Percentiles rank a stretch among this genome's conserved stretches.
These are phyloP conservation scores for Tachycineta bicolor DNA, from an alignment of 2,113 vertebrate genomes.

Conservation along the genomic window DNA sequence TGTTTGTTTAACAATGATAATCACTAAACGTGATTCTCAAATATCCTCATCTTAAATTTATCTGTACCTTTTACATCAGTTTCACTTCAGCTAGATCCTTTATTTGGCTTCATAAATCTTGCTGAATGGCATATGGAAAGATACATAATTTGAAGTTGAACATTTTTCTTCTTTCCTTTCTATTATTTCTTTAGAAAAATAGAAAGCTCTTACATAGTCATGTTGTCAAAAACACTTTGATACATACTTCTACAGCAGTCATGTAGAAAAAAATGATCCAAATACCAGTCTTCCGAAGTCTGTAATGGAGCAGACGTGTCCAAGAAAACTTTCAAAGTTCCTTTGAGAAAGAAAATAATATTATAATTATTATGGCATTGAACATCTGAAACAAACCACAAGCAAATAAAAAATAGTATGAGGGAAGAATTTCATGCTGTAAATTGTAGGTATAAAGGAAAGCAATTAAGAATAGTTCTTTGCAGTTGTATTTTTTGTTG, in stretches of 20 bases:
- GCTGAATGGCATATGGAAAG: not conserved
- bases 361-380: not conserved
- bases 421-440: not conserved
- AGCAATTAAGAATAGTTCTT: not conserved
- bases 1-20: not conserved
- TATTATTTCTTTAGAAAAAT: not conserved
- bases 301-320: not conserved
- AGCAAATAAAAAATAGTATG: not conserved
- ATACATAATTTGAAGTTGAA: not conserved
- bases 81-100: not conserved
- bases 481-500: not conserved
- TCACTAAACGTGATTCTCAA: not conserved
- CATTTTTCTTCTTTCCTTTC: not conserved
- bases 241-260: not conserved
- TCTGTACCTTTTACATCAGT: not conserved
- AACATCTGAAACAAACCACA: not conserved
- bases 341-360: not conserved
- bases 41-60: not conserved
- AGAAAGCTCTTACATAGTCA: not conserved
- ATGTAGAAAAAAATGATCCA: not conserved
- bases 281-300: not conserved
- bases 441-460: not conserved
- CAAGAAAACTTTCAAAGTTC: not conserved
- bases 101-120: not conserved
- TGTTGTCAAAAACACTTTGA: not conserved